Evolutionary conservation across 2,797 vertebrate genomes (phyloP), one percentile per base, ranked within the genome.

Genomic region (Cuniculus paca): DNA sequence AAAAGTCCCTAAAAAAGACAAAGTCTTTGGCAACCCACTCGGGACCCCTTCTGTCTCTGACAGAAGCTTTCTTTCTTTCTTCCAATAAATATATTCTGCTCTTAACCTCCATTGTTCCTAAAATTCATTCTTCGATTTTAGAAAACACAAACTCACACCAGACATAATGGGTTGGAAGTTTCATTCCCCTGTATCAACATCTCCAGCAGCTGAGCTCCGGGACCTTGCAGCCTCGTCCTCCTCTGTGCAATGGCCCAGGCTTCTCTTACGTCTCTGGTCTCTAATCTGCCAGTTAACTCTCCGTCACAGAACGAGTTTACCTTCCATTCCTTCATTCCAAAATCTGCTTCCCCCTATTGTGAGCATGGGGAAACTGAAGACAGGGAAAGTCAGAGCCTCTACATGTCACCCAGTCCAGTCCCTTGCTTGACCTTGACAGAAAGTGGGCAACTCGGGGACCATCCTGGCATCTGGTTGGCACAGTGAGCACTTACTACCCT

Each of bases 291-390:
- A 28, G 28, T 17, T 19, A 52, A 19, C 65, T 95, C 58, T 26
- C 56, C 8, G 54, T 54, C 26, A 54, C 60, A 26, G 65, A 74
- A 39, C 7, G 28, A 50, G 31, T 81, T 90, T 50, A 36, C 2
- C 13, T 14, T 26, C 72, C 16, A 5, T 70, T 39, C 50, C 75
- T 77, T 92, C 48, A 36, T 45, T 88, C 79, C 42, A 36, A 78
- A 91, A 19, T 28, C 58, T 45, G 50, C 31, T 80, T 87, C 74
- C 90, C 26, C 48, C 36, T 50, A 20, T 65, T 81, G 63, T 50
- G n/a, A 94, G 94, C 68, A 63, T 13, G 24, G 12, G 28, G 72
- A 93, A 74, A 95, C 63, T 12, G 48, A 68, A 28, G 83, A 31
- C 48, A 68, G 17, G n/a, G 20, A 77, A 85, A 13, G 19, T 58